Base-by-base conservation (phyloP, 1,140 invertebrate species). In the Pseudachorutes palmiensis region DNA sequence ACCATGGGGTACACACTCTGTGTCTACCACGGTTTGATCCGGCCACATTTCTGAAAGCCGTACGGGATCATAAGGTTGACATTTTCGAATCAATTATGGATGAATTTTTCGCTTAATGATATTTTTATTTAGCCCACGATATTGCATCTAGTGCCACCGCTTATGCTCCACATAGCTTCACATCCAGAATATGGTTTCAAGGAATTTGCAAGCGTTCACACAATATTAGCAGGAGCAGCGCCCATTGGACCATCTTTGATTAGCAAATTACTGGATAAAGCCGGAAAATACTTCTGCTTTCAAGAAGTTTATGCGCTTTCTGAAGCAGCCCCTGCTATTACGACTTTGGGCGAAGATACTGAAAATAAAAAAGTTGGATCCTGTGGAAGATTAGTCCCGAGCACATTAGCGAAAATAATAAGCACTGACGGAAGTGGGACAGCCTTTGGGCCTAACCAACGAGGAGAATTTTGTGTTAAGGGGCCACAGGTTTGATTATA, bases 31-130 rank as follows among this genome's bases (percentile, higher is more conserved):
- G 19, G 19, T 45, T 45, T 45, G 36, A 45, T 9, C 36, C 36
- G 9, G 9, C 19, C 9, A 45, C 36, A 45, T 45, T 45, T 19
- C 36, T 45, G 19, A 45, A 45, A 45, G 36, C 36, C 9, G 19
- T 45, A 9, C 36, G 36, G 9, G 36, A 45, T 9, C 36, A 45
- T 45, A 45, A 19, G 19, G 36, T 45, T n/a, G n/a, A n/a, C n/a
- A n/a, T n/a, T n/a, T n/a, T 0, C 87, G 88, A 0, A 59, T 94
- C 59, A n/a, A 86, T 88, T 1, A 85, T 83, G 76, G 94, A 94
- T 77, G 83, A 90, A 19, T 81, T 83, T n/a, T n/a, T n/a, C n/a
- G n/a, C n/a, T n/a, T n/a, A n/a, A n/a, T 66, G 76, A 85, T 55
- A 75, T 83, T 2, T 90, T 87, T 74, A 78, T 90, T 1, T 81